Conservation (phyloP, 1,140 invertebrate species). For the Microplitis demolitor region DNA sequence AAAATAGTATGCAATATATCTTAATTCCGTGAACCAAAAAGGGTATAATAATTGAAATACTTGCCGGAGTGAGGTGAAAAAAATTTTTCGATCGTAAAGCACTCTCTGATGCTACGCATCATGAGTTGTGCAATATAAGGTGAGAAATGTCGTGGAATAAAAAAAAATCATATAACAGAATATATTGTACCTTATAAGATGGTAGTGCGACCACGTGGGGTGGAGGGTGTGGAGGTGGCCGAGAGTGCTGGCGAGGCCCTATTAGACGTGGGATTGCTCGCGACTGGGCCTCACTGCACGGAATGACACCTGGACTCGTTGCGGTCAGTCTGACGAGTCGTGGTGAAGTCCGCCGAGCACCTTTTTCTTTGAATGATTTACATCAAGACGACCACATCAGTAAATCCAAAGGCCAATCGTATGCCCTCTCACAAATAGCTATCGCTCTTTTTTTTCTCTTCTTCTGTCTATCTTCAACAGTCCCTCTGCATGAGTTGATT, state of each 20-base stretch:
- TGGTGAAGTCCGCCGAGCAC: conserved; percentile 39
- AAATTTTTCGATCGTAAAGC: too few relatives aligned
- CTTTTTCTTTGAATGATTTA: conserved; percentile 8
- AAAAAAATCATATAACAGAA: too few relatives aligned
- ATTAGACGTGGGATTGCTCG: conserved; percentile 21
- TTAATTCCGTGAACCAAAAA: too few relatives aligned
- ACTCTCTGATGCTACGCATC: too few relatives aligned
- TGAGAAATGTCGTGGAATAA: too few relatives aligned
- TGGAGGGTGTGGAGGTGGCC: conserved; percentile 51
- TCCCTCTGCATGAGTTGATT: conserved; percentile 7
- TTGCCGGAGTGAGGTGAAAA: too few relatives aligned
- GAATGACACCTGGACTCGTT: conserved; percentile 38
- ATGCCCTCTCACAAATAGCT: not conserved
- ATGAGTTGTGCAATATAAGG: too few relatives aligned
- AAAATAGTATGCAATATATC: too few relatives aligned
- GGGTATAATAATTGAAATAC: too few relatives aligned
- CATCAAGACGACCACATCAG: not conserved
- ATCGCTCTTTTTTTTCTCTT: not conserved
- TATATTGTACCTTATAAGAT: conserved; percentile 52
- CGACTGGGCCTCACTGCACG: conserved; percentile 28
- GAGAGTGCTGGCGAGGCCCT: conserved; percentile 31
- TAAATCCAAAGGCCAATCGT: not conserved
- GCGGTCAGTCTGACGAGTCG: conserved; percentile 37
- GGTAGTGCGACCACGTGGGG: conserved; percentile 54
- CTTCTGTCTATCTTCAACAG: conserved; percentile 15